phyloP scores from a whole-genome alignment of 2,797 vertebrate genomes.

The Gymnodraco acuticeps region DNA sequence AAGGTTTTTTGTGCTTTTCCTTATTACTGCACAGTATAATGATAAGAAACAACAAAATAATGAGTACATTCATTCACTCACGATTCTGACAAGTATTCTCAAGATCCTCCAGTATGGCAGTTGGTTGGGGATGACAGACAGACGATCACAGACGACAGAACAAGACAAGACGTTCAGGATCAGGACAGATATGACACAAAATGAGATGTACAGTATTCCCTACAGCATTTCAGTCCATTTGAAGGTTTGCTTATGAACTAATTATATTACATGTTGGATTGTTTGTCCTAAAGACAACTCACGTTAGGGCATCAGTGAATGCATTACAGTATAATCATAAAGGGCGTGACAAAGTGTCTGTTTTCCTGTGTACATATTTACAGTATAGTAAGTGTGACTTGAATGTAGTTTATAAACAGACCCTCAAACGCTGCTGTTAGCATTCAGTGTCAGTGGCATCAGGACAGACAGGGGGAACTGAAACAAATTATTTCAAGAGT shows the following conservation, averaged over 20 bases:
- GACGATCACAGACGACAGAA: slow-evolving; percentile 57
- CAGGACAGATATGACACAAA: slow-evolving; percentile 21
- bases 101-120: slow-evolving; percentile 73
- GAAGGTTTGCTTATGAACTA: slow-evolving; percentile 71
- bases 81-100: slow-evolving; percentile 62
- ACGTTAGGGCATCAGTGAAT: slow-evolving; percentile 50
- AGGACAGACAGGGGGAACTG: slow-evolving; percentile 38
- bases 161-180: slow-evolving; percentile 34
- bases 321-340: slow-evolving; percentile 58
- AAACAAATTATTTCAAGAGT: slow-evolving; percentile 52
- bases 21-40: slow-evolving; percentile 74
- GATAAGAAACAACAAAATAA: slow-evolving; percentile 54
- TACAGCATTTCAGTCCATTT: slow-evolving; percentile 52
- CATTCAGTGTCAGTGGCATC: slow-evolving; percentile 49
- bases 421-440: slow-evolving; percentile 45
- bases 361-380: slow-evolving; percentile 69
- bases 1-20: slow-evolving; percentile 82
- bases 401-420: slow-evolving; percentile 62
- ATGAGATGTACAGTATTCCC: slow-evolving; percentile 56
- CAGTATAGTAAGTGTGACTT: slow-evolving; percentile 42
- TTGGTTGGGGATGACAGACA: slow-evolving; percentile 61
- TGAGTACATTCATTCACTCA: slow-evolving; percentile 67
- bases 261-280: slow-evolving; percentile 50
- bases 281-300: slow-evolving; percentile 54
- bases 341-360: slow-evolving; percentile 50